These are phyloP conservation scores for Caiman crocodilus DNA, from an alignment of 2,797 vertebrate genomes.

Conservation along the genomic window DNA sequence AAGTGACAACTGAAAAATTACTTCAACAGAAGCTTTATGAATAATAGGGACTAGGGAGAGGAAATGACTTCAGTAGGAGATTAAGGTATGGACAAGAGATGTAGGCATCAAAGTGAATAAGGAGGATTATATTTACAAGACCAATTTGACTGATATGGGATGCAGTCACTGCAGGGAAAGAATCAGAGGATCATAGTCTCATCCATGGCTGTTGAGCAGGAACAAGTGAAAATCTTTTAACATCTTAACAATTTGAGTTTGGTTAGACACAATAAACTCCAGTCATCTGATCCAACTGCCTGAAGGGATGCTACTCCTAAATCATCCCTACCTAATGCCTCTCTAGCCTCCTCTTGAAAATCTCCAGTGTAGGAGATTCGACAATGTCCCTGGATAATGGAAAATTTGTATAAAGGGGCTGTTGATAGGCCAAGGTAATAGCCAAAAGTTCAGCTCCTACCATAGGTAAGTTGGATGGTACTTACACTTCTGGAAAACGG, in stretches of 20 bases:
- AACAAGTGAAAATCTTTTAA: too few relatives aligned
- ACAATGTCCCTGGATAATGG: background rate
- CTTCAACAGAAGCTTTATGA: background rate
- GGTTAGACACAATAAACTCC: too few relatives aligned
- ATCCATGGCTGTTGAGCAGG: too few relatives aligned
- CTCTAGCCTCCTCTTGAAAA: too few relatives aligned
- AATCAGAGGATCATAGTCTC: background rate
- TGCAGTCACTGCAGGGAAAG: background rate
- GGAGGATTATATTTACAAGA: background rate
- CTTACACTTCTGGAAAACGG: background rate
- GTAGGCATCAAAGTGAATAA: background rate
- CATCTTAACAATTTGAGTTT: too few relatives aligned
- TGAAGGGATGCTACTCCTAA: too few relatives aligned
- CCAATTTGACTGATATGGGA: background rate
- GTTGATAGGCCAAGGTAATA: too few relatives aligned
- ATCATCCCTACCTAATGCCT: too few relatives aligned
- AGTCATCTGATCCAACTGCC: too few relatives aligned
- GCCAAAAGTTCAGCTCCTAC: background rate
- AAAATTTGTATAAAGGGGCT: background rate
- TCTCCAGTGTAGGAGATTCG: background rate
- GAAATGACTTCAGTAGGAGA: too few relatives aligned
- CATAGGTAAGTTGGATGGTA: accelerated
- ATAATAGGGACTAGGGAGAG: too few relatives aligned
- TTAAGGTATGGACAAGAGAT: background rate
- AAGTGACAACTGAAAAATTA: background rate